Base-by-base conservation (phyloP, 2,888 invertebrate genomes). In the Electrophaes corylata region DNA sequence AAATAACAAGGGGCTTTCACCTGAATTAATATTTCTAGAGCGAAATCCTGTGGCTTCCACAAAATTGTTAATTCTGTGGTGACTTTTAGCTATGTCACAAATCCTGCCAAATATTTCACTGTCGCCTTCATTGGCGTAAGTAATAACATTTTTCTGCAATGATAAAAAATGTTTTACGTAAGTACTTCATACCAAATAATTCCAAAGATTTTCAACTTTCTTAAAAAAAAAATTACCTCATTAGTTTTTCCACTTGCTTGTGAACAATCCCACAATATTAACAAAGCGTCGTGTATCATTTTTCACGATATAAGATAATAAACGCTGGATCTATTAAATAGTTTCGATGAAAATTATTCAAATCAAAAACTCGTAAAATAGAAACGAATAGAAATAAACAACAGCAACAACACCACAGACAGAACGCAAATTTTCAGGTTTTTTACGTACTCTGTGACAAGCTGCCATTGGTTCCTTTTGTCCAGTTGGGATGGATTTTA, bases 221-320 rank as follows among this genome's bases (percentile, higher is more conserved):
- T 8, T 3, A 8, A 10, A 37, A 16, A 37, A 16, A 2, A 16
- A n/a, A 11, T 40, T 65, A 78, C 73, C 59, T 64, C 63, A 29
- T 68, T 62, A 51, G 12, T 49, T 46, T 74, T 70, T 39, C 79
- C 78, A 16, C 69, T 69, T 20, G 68, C 71, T 50, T 81, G 81
- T 11, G 88, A 92, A 75, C 93, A 94, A 69, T 94, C 94, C 93
- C 94, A 94, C 50, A 95, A 81, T 60, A 94, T 90, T 63, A 95
- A 75, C 57, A 95, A 79, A 19, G 94, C 92, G 78, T 95, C 95
- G 70, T 95, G 94, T 55, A 95, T 92, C 95, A 95, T 95, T 76
- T 72, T 84, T 23, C 19, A 19, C 12, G n/a, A 14, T 8, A 35
- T 4, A n/a, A n/a, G n/a, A n/a, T n/a, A n/a, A n/a, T n/a, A n/a